phyloP scores from a whole-genome alignment of 2,797 vertebrate species.

The Pipistrellus pipistrellus region DNA sequence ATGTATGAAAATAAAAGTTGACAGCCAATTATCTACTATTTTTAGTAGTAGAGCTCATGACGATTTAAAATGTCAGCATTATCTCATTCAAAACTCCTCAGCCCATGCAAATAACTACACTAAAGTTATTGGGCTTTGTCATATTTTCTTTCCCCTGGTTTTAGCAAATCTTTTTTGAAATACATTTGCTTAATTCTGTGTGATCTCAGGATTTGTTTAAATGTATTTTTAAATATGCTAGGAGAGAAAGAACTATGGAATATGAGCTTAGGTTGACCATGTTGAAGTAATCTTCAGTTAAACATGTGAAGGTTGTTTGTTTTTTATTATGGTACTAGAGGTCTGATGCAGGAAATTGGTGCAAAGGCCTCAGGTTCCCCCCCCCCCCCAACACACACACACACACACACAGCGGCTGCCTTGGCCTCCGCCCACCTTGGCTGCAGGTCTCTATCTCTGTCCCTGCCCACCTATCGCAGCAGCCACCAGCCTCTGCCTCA shows the following conservation, averaged over 20 bases:
- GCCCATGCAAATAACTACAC: not conserved
- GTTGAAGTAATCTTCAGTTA: not conserved
- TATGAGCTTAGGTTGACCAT: not conserved
- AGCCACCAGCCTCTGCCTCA: too few relatives aligned
- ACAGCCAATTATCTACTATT: not conserved
- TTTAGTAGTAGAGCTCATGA: constrained; percentile 30
- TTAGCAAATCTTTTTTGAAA: not conserved
- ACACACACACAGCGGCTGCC: too few relatives aligned
- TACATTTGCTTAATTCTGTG: too few relatives aligned
- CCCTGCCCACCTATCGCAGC: too few relatives aligned
- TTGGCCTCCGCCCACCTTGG: too few relatives aligned
- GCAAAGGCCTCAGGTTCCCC: too few relatives aligned
- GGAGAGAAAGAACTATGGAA: not conserved
- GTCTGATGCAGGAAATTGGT: too few relatives aligned
- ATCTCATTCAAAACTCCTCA: constrained; percentile 5
- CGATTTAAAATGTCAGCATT: not conserved
- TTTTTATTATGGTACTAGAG: too few relatives aligned
- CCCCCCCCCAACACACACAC: too few relatives aligned
- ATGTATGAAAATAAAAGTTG: constrained; percentile 52
- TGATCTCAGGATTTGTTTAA: not conserved
- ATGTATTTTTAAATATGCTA: not conserved
- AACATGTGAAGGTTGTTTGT: not conserved
- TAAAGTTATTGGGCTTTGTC: not conserved
- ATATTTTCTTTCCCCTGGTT: constrained; percentile 3
- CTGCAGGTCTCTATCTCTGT: too few relatives aligned